Evolutionary conservation across 2,888 invertebrate genomes (phyloP).

Genomic region (Notodonta dromedarius): DNA sequence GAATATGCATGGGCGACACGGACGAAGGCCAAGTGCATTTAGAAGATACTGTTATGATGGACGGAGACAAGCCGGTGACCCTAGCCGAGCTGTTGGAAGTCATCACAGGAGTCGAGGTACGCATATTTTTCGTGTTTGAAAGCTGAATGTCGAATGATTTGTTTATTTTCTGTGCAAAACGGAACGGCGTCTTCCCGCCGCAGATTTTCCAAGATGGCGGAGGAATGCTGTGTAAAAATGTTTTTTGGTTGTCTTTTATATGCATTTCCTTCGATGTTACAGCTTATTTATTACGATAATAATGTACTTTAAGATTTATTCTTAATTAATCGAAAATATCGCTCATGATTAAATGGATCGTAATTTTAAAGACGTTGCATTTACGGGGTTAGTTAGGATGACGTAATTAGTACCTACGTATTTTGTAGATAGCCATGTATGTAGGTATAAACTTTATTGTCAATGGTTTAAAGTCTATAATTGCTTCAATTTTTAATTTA

Average conservation of each 20-base stretch:
- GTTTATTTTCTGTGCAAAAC: conserved; percentile 71
- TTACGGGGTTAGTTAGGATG: conserved; percentile 32
- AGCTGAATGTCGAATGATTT: conserved; percentile 44
- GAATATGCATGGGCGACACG: conserved; percentile 79
- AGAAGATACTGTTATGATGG: conserved; percentile 76
- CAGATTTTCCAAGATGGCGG: conserved; percentile 62
- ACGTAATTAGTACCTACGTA: background rate
- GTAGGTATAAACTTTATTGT: too few relatives aligned
- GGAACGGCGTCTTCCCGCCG: conserved; percentile 73
- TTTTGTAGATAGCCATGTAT: too few relatives aligned
- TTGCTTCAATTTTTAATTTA: too few relatives aligned
- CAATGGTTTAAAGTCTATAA: too few relatives aligned
- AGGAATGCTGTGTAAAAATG: conserved; percentile 1
- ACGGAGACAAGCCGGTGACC: conserved; percentile 70
- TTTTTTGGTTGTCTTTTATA: background rate
- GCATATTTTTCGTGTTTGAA: conserved; percentile 25
- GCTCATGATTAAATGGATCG: background rate
- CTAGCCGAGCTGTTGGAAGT: conserved; percentile 71
- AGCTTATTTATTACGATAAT: conserved; percentile 5
- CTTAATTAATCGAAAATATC: background rate
- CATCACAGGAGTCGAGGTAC: conserved; percentile 75
- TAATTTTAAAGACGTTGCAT: conserved; percentile 15
- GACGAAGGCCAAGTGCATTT: conserved; percentile 75
- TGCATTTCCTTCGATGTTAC: conserved; percentile 26
- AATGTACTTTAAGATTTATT: background rate